Conservation (phyloP, 2,888 invertebrate species). For the Idaea straminata region DNA sequence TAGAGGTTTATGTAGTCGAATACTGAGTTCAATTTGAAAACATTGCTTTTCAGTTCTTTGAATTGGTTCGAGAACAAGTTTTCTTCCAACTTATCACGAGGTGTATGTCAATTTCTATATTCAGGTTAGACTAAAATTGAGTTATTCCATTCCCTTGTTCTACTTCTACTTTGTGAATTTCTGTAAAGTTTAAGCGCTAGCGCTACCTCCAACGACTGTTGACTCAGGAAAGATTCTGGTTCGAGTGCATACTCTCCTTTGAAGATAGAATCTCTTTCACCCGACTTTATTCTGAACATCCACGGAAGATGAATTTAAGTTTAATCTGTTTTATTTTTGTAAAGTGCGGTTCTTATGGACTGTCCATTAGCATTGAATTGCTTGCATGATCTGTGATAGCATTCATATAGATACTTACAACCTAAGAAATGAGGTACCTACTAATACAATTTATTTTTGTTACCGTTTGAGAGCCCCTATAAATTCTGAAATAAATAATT, state of each 20-base stretch:
- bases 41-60: background rate
- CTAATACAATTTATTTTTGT: too few relatives aligned
- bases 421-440: too few relatives aligned
- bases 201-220: conserved; percentile 10
- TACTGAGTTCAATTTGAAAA: background rate
- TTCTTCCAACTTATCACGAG: background rate
- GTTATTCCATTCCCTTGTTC: conserved; percentile 23
- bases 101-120: conserved; percentile 17
- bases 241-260: conserved; percentile 1
- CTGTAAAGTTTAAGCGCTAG: conserved; percentile 17
- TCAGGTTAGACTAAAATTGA: conserved; percentile 20
- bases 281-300: background rate
- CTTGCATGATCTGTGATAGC: too few relatives aligned
- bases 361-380: too few relatives aligned
- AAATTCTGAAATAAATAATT: too few relatives aligned
- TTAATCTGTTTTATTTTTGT: background rate
- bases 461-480: too few relatives aligned
- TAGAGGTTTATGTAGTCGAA: background rate
- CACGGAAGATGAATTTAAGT: background rate
- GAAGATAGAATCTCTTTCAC: background rate
- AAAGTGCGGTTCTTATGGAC: too few relatives aligned
- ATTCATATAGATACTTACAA: too few relatives aligned
- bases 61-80: background rate
- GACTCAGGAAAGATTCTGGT: conserved; percentile 12
- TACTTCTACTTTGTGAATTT: conserved; percentile 18